Conservation (phyloP, 2,113 vertebrate genomes). For the Merops nubicus region DNA sequence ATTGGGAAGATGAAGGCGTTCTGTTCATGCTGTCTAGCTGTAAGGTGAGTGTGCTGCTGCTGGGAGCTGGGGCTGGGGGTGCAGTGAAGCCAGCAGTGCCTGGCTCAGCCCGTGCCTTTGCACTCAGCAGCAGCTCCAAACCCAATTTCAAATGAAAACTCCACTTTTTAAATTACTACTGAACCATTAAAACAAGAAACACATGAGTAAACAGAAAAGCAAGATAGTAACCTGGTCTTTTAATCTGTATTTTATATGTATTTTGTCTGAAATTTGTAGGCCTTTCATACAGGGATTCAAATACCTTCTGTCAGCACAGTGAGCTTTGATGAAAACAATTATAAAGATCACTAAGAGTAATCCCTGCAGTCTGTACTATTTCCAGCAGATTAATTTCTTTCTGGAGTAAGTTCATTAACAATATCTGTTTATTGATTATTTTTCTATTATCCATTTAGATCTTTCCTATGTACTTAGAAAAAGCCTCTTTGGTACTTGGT, state of each 20-base stretch:
- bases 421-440: background rate
- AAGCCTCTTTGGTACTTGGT: background rate
- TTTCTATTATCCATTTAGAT: background rate
- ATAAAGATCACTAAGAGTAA: background rate
- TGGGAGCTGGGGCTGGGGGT: accelerated
- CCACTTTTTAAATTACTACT: background rate
- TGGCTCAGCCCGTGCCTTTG: background rate
- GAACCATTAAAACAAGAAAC: background rate
- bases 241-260: background rate
- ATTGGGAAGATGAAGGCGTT: background rate
- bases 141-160: background rate
- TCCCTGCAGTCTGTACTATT: background rate
- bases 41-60: accelerated
- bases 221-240: background rate
- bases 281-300: background rate
- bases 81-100: accelerated
- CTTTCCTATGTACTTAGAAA: background rate
- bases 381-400: background rate
- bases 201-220: background rate
- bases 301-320: background rate
- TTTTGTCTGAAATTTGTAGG: background rate
- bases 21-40: background rate
- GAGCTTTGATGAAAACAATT: background rate
- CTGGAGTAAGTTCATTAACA: background rate
- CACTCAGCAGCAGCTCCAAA: accelerated